phyloP scores from a whole-genome alignment of 2,888 invertebrate species.

The Drosophila cognata region DNA sequence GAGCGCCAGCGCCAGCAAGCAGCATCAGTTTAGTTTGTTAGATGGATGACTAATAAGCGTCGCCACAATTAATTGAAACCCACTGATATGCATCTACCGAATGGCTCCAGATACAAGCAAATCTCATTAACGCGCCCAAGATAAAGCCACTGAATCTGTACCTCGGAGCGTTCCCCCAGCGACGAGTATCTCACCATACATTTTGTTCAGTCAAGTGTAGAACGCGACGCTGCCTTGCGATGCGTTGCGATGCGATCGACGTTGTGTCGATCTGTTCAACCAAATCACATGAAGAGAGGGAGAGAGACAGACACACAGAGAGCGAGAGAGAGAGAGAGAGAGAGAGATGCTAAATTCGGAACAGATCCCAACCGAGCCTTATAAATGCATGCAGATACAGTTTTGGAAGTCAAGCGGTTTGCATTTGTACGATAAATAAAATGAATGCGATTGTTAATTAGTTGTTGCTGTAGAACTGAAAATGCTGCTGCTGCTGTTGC shows the following conservation, averaged over 20 bases:
- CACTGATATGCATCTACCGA: conserved; percentile 84
- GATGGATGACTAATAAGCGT: conserved; percentile 84
- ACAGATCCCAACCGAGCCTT: conserved; percentile 50
- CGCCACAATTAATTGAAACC: conserved; percentile 83
- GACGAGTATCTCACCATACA: conserved; percentile 66
- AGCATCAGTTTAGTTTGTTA: conserved; percentile 77
- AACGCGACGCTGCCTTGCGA: conserved; percentile 21
- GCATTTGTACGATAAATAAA: conserved; percentile 79
- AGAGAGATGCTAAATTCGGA: conserved; percentile 5
- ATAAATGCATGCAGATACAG: conserved; percentile 80
- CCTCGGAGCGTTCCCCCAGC: conserved; percentile 19
- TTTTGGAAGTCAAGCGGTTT: conserved; percentile 80
- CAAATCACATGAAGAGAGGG: background rate
- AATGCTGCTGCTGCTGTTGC: conserved; percentile 41
- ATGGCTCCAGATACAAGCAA: conserved; percentile 84
- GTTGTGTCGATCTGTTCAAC: conserved; percentile 26
- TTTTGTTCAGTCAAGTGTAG: conserved; percentile 79
- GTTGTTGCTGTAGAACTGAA: conserved; percentile 67
- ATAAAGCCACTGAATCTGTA: conserved; percentile 76
- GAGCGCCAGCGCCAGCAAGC: conserved; percentile 55
- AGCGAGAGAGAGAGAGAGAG: background rate
- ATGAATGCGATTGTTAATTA: conserved; percentile 81
- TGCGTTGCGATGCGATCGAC: conserved; percentile 45
- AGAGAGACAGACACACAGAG: background rate
- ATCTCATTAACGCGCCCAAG: conserved; percentile 84